These are phyloP conservation scores for Trichomycterus rosablanca DNA, from an alignment of 2,113 vertebrate genomes.

Conservation along the genomic window DNA sequence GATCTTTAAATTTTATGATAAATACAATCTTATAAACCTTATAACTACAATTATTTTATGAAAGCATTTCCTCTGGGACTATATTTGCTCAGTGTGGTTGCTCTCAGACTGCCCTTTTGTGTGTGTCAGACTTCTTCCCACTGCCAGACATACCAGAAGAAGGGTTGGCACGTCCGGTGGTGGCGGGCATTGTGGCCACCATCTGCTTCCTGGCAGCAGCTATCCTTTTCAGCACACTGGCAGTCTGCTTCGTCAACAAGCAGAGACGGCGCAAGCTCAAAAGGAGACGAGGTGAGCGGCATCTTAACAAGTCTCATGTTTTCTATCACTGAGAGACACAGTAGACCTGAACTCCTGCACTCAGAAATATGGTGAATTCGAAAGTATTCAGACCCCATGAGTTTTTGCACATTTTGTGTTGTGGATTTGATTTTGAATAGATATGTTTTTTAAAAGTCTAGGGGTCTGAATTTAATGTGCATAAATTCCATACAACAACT, in stretches of 20 bases:
- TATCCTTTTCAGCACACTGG: constrained; percentile 93
- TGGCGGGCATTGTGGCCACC: constrained; percentile 96
- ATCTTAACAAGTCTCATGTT: neutral
- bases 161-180: constrained; percentile 87
- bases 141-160: constrained; percentile 91
- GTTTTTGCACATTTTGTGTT: too few relatives aligned
- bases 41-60: too few relatives aligned
- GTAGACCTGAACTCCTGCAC: neutral
- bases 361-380: too few relatives aligned
- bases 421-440: too few relatives aligned
- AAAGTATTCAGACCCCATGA: too few relatives aligned
- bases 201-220: constrained; percentile 97
- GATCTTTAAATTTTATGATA: too few relatives aligned
- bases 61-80: too few relatives aligned
- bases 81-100: too few relatives aligned
- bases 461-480: too few relatives aligned
- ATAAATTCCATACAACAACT: too few relatives aligned
- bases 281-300: constrained; percentile 84
- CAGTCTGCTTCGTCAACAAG: constrained; percentile 97
- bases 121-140: constrained; percentile 83
- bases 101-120: constrained; percentile 23
- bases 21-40: too few relatives aligned
- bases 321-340: neutral
- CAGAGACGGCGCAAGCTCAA: constrained; percentile 92
- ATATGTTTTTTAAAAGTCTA: too few relatives aligned